Evolutionary conservation across 2,888 invertebrate species (phyloP).

Genomic region (Scrobipalpa costella): DNA sequence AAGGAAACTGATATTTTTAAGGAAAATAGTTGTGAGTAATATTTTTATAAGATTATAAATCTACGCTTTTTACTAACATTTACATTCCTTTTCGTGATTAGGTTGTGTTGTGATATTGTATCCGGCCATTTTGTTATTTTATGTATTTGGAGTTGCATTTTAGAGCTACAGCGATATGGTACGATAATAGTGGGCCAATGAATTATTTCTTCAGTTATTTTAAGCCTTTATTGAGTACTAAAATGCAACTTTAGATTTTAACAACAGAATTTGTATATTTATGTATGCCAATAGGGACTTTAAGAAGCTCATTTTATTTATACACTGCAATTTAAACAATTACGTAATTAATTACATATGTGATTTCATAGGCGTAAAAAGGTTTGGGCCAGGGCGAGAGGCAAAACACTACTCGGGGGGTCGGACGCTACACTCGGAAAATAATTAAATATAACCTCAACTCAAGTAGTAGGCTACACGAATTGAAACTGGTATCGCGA

Average conservation of each 20-base stretch:
- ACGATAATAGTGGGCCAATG: neutral
- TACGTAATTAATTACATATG: too few species aligned
- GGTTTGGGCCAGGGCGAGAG: too few species aligned
- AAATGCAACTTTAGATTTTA: neutral
- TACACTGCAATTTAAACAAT: neutral
- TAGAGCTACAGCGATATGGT: neutral
- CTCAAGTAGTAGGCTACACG: too few species aligned
- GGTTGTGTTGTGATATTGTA: conserved; percentile 54
- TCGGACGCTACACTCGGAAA: too few species aligned
- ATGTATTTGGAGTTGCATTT: conserved; percentile 5
- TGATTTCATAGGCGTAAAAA: too few species aligned
- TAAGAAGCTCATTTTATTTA: neutral
- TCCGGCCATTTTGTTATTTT: conserved; percentile 50
- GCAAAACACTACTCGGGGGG: too few species aligned
- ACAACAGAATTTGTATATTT: neutral
- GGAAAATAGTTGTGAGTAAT: conserved; percentile 27
- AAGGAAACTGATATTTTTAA: conserved; percentile 14
- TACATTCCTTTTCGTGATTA: conserved; percentile 33
- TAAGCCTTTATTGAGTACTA: neutral
- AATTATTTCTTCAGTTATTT: neutral
- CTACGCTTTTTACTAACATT: conserved; percentile 29
- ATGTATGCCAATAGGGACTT: neutral
- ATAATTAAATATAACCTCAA: too few species aligned
- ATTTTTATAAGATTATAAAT: conserved; percentile 29
- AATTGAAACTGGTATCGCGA: too few species aligned